Evolutionary conservation across 2,797 vertebrate genomes (phyloP).

Genomic region (Pantherophis alleghaniensis): DNA sequence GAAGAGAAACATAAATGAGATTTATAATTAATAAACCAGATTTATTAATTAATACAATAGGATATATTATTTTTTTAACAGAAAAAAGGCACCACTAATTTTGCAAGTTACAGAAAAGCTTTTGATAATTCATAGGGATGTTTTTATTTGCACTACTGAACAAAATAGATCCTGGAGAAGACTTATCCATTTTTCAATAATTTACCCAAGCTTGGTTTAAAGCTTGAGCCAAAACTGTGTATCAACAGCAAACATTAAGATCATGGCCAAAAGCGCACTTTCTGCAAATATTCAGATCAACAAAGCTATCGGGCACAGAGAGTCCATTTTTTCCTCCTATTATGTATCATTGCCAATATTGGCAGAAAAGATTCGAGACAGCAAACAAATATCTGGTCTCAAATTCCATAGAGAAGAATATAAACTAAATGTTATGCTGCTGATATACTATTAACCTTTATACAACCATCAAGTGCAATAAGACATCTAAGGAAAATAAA

Average conservation of each 20-base stretch:
- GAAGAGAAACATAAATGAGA: background rate
- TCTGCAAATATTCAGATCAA: background rate
- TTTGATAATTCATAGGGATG: background rate
- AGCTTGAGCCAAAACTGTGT: background rate
- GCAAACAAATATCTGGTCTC: background rate
- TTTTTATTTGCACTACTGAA: background rate
- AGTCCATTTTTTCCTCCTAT: background rate
- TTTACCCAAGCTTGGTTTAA: background rate
- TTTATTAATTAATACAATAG: background rate
- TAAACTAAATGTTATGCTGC: background rate
- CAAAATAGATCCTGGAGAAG: background rate
- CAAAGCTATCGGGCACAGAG: background rate
- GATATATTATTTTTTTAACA: background rate
- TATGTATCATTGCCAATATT: background rate
- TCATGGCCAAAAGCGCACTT: background rate
- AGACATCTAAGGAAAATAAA: background rate
- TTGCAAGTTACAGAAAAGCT: background rate
- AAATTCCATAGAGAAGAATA: background rate
- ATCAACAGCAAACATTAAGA: background rate
- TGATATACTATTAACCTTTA: background rate
- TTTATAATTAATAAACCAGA: background rate
- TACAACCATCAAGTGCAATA: background rate
- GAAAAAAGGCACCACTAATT: background rate
- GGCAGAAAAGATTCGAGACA: background rate
- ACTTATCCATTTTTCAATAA: background rate